phyloP scores from a whole-genome alignment of 92 coral and sea anemone genomes.

The Desmophyllum pertusum region DNA sequence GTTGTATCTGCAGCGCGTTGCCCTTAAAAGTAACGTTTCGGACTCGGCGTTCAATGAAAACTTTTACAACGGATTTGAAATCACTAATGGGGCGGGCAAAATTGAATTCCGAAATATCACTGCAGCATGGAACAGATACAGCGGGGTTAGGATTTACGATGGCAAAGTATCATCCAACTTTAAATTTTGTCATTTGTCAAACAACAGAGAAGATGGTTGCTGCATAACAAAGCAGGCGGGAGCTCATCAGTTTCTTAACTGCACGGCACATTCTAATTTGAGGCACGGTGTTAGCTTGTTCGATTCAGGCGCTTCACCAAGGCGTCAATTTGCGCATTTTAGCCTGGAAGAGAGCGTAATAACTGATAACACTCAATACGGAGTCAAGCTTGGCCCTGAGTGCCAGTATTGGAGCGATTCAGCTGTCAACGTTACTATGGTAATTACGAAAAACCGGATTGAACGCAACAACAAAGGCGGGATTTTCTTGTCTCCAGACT shows the following conservation, averaged over 20 bases:
- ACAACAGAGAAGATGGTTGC: conserved; percentile 50
- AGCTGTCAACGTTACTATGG: conserved; percentile 43
- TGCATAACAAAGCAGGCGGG: conserved; percentile 54
- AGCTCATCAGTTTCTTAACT: conserved; percentile 23
- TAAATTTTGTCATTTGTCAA: conserved; percentile 7
- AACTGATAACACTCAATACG: conserved; percentile 42
- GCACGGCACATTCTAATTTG: conserved; percentile 13
- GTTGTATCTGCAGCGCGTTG: conserved; percentile 14
- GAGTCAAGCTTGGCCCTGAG: conserved; percentile 42
- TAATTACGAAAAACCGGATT: conserved; percentile 35
- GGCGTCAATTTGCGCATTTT: conserved; percentile 24
- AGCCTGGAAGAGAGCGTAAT: conserved; percentile 18
- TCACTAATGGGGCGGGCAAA: conserved; percentile 39
- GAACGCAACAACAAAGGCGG: conserved; percentile 57
- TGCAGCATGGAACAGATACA: conserved; percentile 18
- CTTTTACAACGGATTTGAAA: conserved; percentile 26
- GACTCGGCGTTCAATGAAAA: conserved; percentile 32
- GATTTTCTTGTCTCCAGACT: conserved; percentile 42
- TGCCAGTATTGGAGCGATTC: conserved; percentile 26
- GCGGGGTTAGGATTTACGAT: conserved; percentile 50
- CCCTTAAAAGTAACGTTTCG: conserved; percentile 17
- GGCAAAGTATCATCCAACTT: conserved; percentile 40
- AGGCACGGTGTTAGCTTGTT: conserved; percentile 35
- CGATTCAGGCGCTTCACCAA: conserved; percentile 24
- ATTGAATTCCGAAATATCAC: conserved; percentile 20